Conservation (phyloP, 2,113 vertebrate genomes). For the Dasypus novemcinctus region DNA sequence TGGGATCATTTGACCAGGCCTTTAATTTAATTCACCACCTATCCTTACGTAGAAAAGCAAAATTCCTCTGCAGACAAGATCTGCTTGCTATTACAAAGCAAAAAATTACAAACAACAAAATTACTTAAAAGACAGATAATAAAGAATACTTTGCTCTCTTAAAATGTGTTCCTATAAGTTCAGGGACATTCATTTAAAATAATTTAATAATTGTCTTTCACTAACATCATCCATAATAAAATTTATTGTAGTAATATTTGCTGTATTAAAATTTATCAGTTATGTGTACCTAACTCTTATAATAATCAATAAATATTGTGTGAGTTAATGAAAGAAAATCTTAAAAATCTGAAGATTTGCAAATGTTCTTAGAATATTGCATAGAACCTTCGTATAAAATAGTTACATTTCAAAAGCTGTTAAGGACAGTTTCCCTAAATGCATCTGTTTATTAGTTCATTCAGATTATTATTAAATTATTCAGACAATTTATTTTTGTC, state of each 20-base stretch:
- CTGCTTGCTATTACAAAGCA: neutral
- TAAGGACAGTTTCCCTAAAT: neutral
- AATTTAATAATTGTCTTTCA: neutral
- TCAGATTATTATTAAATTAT: constrained; percentile 25
- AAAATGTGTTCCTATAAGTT: neutral
- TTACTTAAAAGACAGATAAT: neutral
- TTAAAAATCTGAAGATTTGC: neutral
- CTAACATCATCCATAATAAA: neutral
- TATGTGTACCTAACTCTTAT: neutral
- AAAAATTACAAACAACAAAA: neutral
- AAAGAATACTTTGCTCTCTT: neutral
- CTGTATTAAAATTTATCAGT: neutral
- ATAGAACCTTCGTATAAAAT: neutral
- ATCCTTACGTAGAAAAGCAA: neutral
- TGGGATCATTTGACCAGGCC: neutral
- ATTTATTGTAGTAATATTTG: neutral
- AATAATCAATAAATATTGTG: neutral
- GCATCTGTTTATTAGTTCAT: neutral
- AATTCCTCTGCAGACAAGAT: neutral
- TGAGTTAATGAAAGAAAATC: neutral
- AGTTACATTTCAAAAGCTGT: neutral
- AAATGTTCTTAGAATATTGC: neutral
- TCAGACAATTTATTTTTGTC: neutral
- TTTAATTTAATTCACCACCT: neutral
- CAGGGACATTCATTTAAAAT: neutral